Evolutionary conservation across 2,888 invertebrate species (phyloP), one percentile per base, ranked within the genome.

Genomic region (Notodonta ziczac): DNA sequence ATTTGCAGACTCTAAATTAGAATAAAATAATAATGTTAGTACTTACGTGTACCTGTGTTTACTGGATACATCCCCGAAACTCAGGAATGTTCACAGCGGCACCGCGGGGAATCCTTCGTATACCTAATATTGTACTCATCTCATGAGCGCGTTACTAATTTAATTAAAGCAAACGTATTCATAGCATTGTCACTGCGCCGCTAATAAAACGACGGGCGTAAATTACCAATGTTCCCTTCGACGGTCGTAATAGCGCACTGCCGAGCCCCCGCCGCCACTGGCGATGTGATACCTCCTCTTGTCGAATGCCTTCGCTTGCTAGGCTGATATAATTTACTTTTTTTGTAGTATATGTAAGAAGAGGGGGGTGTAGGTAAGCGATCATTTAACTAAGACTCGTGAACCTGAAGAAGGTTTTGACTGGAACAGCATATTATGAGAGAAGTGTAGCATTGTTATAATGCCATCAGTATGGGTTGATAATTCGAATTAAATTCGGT

Each of bases 251-350:
- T 10, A 53, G 12, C 52, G 52, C 52, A 35, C 52, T 53, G 52
- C 13, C 52, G 16, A 53, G 32, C 74, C 65, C 52, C 61, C 24
- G 58, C 62, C 58, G 55, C 65, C 59, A 51, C 35, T 9, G 55
- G 55, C 65, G 24, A 59, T 61, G 61, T 65, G 65, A 74, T 69
- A 72, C 74, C 72, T 69, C 63, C 46, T 67, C 73, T 74, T 77
- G 72, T 75, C 77, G 75, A 72, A 74, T 69, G 70, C 69, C 62
- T 57, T 24, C 51, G 57, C 57, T 62, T 67, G 65, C 57, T 16
- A 10, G 63, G 59, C 63, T 66, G 72, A 70, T 74, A 69, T 70
- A 65, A 70, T 72, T 77, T 72, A 70, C 67, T 74, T 72, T 71
- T 64, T 70, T 65, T 61, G 54, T 56, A 77, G 77, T 77, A 74